Evolutionary conservation across 2,888 invertebrate species (phyloP).

Genomic region (Seira musarum): DNA sequence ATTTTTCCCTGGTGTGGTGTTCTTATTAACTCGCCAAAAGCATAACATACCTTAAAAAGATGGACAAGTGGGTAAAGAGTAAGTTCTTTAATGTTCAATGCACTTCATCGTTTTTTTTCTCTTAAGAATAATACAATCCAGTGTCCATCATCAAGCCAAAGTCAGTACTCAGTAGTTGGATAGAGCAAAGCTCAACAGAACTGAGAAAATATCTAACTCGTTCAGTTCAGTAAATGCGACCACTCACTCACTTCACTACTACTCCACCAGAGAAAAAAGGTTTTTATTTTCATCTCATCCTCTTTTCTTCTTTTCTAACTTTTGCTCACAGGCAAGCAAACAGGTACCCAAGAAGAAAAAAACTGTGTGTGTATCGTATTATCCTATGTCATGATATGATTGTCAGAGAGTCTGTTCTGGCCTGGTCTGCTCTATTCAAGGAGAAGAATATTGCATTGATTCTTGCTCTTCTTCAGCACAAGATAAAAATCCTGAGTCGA

Average conservation of each 20-base stretch:
- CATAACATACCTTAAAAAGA: constrained; percentile 10
- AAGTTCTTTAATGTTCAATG: background rate
- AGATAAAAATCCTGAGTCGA: background rate
- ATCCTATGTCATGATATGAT: background rate
- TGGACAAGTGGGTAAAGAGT: background rate
- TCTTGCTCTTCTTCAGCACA: background rate
- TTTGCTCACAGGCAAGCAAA: constrained; percentile 45
- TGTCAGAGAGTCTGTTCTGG: background rate
- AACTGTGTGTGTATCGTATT: background rate
- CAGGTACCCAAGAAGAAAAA: constrained; percentile 30
- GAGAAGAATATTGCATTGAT: constrained; percentile 16
- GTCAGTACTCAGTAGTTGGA: background rate
- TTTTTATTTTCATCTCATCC: background rate
- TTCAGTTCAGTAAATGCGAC: constrained; percentile 4
- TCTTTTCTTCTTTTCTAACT: background rate
- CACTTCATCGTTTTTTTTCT: background rate
- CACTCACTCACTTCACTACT: background rate
- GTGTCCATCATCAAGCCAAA: background rate
- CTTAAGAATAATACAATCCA: no score
- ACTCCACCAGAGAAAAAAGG: constrained; percentile 1
- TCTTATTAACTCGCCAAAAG: constrained; percentile 10
- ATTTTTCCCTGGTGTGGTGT: constrained; percentile 14
- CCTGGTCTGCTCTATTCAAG: background rate
- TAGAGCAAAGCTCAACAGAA: background rate
- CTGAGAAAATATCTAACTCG: background rate